phyloP scores from a whole-genome alignment of 1,140 invertebrate species.

The Cyphomyrmex costatus region DNA sequence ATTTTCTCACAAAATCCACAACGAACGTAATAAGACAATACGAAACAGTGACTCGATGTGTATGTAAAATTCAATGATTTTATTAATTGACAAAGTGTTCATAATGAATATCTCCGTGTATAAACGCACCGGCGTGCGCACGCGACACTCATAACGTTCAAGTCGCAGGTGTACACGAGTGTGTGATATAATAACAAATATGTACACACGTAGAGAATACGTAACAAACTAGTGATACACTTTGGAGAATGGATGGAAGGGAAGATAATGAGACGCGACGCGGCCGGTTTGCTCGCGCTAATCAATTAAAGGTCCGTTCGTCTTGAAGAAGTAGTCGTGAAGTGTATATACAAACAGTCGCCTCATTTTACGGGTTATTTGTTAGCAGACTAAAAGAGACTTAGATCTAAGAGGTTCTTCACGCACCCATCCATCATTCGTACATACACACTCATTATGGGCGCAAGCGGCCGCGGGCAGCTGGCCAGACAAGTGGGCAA shows the following conservation, averaged over 20 bases:
- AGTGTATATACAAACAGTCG: constrained; percentile 69
- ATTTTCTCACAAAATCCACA: constrained; percentile 20
- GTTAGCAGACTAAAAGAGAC: constrained; percentile 67
- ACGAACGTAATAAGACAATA: constrained; percentile 41
- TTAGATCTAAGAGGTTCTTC: constrained; percentile 50
- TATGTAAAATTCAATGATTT: constrained; percentile 85
- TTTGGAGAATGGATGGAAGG: constrained; percentile 78
- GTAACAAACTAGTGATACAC: constrained; percentile 86
- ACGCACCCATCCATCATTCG: constrained; percentile 36
- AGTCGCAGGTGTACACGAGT: constrained; percentile 71
- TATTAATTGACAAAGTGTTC: constrained; percentile 87
- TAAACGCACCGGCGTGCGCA: constrained; percentile 61
- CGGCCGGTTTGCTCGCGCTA: constrained; percentile 25
- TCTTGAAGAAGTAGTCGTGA: constrained; percentile 15
- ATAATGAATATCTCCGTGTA: constrained; percentile 86
- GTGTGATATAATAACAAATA: constrained; percentile 84
- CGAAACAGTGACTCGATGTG: constrained; percentile 64
- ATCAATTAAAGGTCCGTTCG: constrained; percentile 21
- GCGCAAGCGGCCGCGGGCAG: constrained; percentile 54
- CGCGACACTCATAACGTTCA: constrained; percentile 70
- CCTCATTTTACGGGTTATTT: constrained; percentile 55
- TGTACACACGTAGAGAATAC: constrained; percentile 84
- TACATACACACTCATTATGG: constrained; percentile 37
- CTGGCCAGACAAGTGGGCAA: constrained; percentile 68
- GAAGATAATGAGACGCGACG: constrained; percentile 67